phyloP scores from a whole-genome alignment of 2,888 invertebrate genomes.

The Leptopterna dolabrata region DNA sequence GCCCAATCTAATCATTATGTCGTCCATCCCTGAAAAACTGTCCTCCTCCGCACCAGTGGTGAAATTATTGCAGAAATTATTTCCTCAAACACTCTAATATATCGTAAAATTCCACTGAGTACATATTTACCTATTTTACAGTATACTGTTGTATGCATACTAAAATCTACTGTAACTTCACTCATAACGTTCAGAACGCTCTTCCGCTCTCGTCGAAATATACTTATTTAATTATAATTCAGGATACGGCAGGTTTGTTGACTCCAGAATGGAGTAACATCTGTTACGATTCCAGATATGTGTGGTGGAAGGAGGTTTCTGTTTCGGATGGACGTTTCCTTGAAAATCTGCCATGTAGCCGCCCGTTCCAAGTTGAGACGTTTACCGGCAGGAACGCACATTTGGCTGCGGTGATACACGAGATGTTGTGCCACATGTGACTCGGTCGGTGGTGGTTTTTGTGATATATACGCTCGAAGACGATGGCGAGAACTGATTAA shows the following conservation, averaged over 20 bases:
- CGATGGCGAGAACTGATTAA: background rate
- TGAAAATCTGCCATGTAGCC: background rate
- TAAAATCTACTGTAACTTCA: too few species aligned
- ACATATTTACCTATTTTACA: too few species aligned
- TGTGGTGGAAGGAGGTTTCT: background rate
- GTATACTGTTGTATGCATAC: too few species aligned
- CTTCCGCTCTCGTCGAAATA: too few species aligned
- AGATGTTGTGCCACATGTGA: background rate
- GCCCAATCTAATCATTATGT: too few species aligned
- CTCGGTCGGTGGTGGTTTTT: background rate
- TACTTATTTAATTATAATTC: background rate
- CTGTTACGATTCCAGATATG: background rate
- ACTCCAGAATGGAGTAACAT: too few species aligned
- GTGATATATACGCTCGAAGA: background rate
- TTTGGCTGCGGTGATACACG: background rate
- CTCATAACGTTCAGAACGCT: too few species aligned
- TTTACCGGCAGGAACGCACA: background rate
- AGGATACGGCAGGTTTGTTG: background rate
- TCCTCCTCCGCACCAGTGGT: too few species aligned
- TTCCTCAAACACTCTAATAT: too few species aligned
- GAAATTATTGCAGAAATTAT: too few species aligned
- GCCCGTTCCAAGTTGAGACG: background rate
- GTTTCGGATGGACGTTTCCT: slow-evolving; percentile 2
- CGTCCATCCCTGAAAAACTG: too few species aligned
- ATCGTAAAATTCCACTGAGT: too few species aligned